Evolutionary conservation across 2,113 vertebrate genomes (phyloP).

Genomic region (Piliocolobus tephrosceles): DNA sequence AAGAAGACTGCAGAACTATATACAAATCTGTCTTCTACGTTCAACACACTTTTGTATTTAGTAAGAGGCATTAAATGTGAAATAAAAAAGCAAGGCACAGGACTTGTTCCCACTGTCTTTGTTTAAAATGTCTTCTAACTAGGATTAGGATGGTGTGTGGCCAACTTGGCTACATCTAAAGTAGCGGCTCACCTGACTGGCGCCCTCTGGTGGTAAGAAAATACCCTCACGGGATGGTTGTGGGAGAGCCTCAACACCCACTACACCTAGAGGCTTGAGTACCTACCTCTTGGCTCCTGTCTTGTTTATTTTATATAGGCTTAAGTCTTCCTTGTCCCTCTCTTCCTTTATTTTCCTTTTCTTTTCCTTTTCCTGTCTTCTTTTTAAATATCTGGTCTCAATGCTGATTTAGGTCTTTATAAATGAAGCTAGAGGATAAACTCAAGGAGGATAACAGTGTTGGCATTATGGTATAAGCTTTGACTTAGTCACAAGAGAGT

Average conservation of each 20-base stretch:
- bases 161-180: not conserved
- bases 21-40: not conserved
- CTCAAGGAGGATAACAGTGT: not conserved
- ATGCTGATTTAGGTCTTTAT: not conserved
- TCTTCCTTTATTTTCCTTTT: not conserved
- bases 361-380: not conserved
- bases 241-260: not conserved
- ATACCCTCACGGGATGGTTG: not conserved
- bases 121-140: not conserved
- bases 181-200: not conserved
- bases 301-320: not conserved
- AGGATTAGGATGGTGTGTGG: not conserved
- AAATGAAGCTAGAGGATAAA: not conserved
- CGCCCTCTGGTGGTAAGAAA: slow-evolving; percentile 41
- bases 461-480: not conserved
- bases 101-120: not conserved
- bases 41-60: not conserved
- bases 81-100: not conserved
- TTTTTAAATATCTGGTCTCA: not conserved
- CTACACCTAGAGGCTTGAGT: not conserved
- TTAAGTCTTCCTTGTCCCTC: not conserved
- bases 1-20: not conserved
- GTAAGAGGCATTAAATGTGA: not conserved
- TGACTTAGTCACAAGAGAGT: not conserved
- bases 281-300: not conserved